Base-by-base conservation (phyloP, 2,797 vertebrate genomes). In the Hoplostethus atlanticus region DNA sequence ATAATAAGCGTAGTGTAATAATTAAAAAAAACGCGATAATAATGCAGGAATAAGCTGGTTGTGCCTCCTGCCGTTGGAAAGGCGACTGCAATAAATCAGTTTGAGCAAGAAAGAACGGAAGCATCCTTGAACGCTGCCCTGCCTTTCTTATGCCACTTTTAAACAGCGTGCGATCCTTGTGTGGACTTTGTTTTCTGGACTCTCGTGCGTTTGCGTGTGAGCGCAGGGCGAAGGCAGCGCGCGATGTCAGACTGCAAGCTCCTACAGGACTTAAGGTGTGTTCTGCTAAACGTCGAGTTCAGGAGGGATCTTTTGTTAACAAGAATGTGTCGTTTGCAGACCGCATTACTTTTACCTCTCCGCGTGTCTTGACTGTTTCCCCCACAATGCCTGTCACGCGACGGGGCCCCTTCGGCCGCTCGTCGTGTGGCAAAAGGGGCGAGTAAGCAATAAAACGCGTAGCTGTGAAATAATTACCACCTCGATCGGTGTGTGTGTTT, bases 231-330 rank as follows among this genome's bases (percentile, higher is more conserved):
- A 21, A 21, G 21, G 21, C 21, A 21, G 21, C 21, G 21, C 21
- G 60, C 66, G 3, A 77, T 68, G 71, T 73, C 68, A 80, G 15
- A 71, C 53, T 83, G 17, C 91, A 93, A 80, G 91, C 90, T 92
- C 76, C 64, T 90, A 90, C 91, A 92, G 84, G 90, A 90, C 86
- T 12, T 21, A 71, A 91, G 91, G 86, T 87, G 89, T 90, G 86
- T 89, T 84, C 64, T 46, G 48, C 61, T 79, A 60, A 88, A 80
- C 50, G 66, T 40, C 66, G 81, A 72, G 77, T 60, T 68, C 59
- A 73, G 59, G 60, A 57, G 59, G 74, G 69, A 73, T 84, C 83
- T 87, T 92, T 92, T 91, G 87, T 90, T 67, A 84, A 78, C 3
- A 34, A 34, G 31, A 34, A 34, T 6, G 31, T 34, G 31, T 6